Conservation (phyloP, 92 coral and sea anemone species). For the Paramuricea clavata region DNA sequence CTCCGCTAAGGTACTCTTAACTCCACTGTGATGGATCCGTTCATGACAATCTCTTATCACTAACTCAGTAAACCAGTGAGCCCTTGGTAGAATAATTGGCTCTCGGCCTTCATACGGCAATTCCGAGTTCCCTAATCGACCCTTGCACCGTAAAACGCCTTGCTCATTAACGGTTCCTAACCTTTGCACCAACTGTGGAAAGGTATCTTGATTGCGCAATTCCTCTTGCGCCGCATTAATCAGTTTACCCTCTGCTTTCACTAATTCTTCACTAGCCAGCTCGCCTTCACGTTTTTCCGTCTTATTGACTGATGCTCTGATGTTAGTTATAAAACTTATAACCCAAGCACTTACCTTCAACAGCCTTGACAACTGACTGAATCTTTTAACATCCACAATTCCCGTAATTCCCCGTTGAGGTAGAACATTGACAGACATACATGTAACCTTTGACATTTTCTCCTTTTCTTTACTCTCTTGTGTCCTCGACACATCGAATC, state of each 20-base stretch:
- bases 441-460: background rate
- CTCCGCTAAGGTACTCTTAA: background rate
- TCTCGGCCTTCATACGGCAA: constrained; percentile 22
- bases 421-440: background rate
- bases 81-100: constrained; percentile 34
- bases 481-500: background rate
- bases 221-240: constrained; percentile 42
- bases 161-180: constrained; percentile 35
- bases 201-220: constrained; percentile 16
- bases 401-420: background rate
- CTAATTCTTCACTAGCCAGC: constrained; percentile 33
- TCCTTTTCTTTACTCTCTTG: background rate
- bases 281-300: background rate
- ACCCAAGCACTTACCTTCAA: background rate
- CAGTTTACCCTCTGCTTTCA: constrained; percentile 53
- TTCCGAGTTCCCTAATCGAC: constrained; percentile 42
- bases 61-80: constrained; percentile 42
- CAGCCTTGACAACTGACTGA: background rate
- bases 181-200: constrained; percentile 24
- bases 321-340: background rate
- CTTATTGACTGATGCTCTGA: background rate
- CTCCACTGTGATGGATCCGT: background rate
- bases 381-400: background rate
- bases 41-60: background rate
- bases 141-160: constrained; percentile 43